A percentile compares a stretch with the other conserved stretches of the same genome.
phyloP scores from a whole-genome alignment of 2,113 vertebrate genomes.

The Typhlomys cinereus region DNA sequence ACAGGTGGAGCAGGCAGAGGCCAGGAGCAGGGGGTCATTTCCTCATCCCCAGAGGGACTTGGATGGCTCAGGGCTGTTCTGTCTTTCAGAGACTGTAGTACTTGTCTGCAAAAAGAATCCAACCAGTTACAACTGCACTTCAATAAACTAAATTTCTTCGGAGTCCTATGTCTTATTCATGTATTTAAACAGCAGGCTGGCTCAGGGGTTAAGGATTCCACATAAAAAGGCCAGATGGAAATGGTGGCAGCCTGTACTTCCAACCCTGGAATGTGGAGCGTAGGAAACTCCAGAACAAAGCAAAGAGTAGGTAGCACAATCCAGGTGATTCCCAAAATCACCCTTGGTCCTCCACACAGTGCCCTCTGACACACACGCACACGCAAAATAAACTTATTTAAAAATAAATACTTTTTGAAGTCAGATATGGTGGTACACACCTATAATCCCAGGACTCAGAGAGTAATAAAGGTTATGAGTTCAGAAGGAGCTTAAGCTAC shows the following conservation, averaged over 20 bases:
- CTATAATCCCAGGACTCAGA: background rate
- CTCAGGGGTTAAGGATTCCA: no score
- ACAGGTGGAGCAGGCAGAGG: background rate
- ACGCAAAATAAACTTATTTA: no score
- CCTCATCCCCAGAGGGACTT: background rate
- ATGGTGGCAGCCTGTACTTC: no score
- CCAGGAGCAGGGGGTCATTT: background rate
- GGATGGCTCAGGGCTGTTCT: background rate
- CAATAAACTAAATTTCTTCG: background rate
- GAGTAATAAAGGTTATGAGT: background rate
- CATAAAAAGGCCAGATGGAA: no score
- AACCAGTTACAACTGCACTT: background rate
- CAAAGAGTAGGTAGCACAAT: no score
- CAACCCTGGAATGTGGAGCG: no score
- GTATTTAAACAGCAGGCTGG: conserved; percentile 14
- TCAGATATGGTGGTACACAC: background rate
- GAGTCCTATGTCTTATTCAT: background rate
- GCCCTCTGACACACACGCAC: no score
- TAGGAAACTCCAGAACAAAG: no score
- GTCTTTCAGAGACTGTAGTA: conserved; percentile 17
- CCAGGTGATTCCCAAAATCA: no score
- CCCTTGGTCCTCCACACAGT: no score
- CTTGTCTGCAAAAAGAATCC: conserved; percentile 38
- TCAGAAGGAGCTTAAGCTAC: background rate
- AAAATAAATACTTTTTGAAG: background rate